Conservation (phyloP, 2,113 vertebrate species). For the Menura novaehollandiae region DNA sequence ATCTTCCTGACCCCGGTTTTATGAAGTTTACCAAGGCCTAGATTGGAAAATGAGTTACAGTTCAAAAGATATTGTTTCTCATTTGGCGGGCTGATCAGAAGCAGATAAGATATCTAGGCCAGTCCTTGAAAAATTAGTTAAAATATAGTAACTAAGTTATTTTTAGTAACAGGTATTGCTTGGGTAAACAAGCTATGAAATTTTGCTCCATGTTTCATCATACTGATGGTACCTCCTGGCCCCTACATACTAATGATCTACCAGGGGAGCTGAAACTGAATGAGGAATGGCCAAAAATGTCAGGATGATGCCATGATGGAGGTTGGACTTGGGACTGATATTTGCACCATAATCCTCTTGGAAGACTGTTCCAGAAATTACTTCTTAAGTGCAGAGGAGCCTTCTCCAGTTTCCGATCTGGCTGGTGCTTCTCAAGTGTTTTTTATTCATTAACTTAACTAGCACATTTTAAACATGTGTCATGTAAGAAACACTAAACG, state of each 20-base stretch:
- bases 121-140: constrained; percentile 3
- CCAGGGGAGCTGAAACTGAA: not conserved
- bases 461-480: not conserved
- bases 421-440: not conserved
- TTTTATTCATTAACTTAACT: not conserved
- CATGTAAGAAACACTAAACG: not conserved
- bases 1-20: not conserved
- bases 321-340: not conserved
- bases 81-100: not conserved
- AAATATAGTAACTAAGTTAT: constrained; percentile 32
- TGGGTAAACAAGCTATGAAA: constrained; percentile 14
- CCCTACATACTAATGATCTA: not conserved
- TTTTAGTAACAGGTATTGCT: constrained; percentile 18
- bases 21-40: not conserved
- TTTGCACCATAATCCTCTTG: not conserved
- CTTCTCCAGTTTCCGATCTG: not conserved
- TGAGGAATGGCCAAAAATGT: not conserved
- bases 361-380: not conserved
- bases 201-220: constrained; percentile 34
- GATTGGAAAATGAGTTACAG: not conserved
- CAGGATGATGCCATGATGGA: not conserved
- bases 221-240: not conserved
- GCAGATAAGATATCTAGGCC: not conserved
- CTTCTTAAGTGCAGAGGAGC: not conserved
- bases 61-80: not conserved